phyloP scores from a whole-genome alignment of 2,888 invertebrate genomes.

The Xanthostigma xanthostigma region DNA sequence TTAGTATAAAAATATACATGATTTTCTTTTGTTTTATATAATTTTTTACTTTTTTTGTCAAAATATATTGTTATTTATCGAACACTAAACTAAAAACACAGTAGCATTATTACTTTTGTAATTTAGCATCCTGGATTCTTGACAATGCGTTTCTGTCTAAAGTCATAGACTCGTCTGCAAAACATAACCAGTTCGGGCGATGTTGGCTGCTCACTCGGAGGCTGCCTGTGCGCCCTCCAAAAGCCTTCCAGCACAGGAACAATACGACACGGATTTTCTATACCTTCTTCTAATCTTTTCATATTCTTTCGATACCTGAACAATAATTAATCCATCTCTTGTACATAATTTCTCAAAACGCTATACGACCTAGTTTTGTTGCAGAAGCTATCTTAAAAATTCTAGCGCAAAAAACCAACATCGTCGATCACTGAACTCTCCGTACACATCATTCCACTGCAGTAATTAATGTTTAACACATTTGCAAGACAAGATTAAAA shows the following conservation, averaged over 20 bases:
- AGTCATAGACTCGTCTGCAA: slow-evolving; percentile 90
- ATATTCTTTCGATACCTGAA: slow-evolving; percentile 71
- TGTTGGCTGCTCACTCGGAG: slow-evolving; percentile 49
- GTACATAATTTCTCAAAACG: neutral
- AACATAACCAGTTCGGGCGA: slow-evolving; percentile 81
- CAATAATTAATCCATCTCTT: neutral
- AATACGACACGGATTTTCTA: slow-evolving; percentile 51
- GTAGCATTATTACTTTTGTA: neutral
- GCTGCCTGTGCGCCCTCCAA: slow-evolving; percentile 39
- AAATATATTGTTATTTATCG: slow-evolving; percentile 1
- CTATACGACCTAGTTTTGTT: neutral
- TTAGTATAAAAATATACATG: slow-evolving; percentile 1
- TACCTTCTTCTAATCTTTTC: slow-evolving; percentile 62
- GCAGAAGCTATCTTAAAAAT: neutral
- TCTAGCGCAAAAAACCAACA: too few species aligned
- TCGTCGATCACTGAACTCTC: too few species aligned
- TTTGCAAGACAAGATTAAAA: too few species aligned
- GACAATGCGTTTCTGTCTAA: slow-evolving; percentile 65
- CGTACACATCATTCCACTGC: neutral
- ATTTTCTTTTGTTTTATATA: slow-evolving; percentile 1
- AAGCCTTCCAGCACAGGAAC: slow-evolving; percentile 56
- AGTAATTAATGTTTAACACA: too few species aligned
- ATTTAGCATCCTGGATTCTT: slow-evolving; percentile 29
- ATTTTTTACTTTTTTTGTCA: neutral
- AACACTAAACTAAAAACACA: too few species aligned